Evolutionary conservation across 2,113 vertebrate genomes (phyloP), one percentile per base, ranked within the genome.

Genomic region (Urocitellus parryii): DNA sequence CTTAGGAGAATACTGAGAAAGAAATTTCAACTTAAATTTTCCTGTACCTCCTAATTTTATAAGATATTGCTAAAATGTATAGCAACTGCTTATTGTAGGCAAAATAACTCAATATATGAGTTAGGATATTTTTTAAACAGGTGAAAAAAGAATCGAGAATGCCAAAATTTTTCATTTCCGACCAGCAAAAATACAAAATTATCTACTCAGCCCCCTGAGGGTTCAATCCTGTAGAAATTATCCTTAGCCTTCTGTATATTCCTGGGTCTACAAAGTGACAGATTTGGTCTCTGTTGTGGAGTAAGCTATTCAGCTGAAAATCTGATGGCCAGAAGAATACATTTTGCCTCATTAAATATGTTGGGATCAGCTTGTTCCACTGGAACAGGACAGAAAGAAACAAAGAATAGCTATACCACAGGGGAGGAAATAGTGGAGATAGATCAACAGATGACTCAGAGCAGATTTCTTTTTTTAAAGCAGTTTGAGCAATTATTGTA

Each of bases 171-270:
- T 88, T 70, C 9, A 95, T 97, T 95, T 80, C 77, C 94, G 85
- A 29, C 32, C 42, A 90, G 11, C 39, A 96, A 96, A 97, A 77
- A 61, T 96, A 95, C 29, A 97, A 97, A 90, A 79, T 73, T 95
- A 76, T 82, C 76, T 96, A 68, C 72, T 82, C 56, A 63, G 92
- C 73, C 53, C 91, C 63, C 79, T 91, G 42, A 85, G 76, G 88
- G 89, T 86, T 98, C 92, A 91, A 93, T 94, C 89, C 87, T 79
- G 65, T 83, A 82, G 84, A 96, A 93, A 96, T 90, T 90, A 93
- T 79, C 56, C 68, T 6, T 92, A 94, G 86, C 87, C 76, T 97
- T 97, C 84, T 94, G 67, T 74, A 76, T 73, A 76, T 90, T 96
- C 34, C 51, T 96, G 76, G 91, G 63, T 68, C 68, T 51, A 56